Evolutionary conservation across 2,888 invertebrate genomes (phyloP).

Genomic region (Sesia apiformis): DNA sequence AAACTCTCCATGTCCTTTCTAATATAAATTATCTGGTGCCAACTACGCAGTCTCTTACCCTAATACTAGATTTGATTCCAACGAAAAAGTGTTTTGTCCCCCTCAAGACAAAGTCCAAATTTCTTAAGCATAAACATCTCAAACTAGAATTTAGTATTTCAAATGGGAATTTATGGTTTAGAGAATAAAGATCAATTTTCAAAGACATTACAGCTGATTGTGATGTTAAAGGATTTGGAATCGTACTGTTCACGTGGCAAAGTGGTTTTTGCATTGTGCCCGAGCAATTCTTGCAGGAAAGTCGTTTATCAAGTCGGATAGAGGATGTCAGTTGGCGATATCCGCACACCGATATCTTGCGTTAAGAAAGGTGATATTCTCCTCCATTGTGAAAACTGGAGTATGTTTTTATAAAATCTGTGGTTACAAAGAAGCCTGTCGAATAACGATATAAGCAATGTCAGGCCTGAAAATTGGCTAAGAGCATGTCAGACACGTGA

Average conservation of each 20-base stretch:
- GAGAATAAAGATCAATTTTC: constrained; percentile 5
- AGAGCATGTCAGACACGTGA: too few relatives aligned
- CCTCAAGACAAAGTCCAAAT: constrained; percentile 1
- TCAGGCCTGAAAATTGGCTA: too few relatives aligned
- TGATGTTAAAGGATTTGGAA: not conserved
- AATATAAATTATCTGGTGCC: constrained; percentile 52
- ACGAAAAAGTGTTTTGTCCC: not conserved
- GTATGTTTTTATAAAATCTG: not conserved
- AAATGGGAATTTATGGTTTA: constrained; percentile 2
- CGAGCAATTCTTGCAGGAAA: constrained; percentile 8
- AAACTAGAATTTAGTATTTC: not conserved
- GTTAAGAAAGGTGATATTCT: constrained; percentile 27
- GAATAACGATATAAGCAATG: not conserved
- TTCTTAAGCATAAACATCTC: not conserved
- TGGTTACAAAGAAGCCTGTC: not conserved
- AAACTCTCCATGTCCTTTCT: constrained; percentile 11
- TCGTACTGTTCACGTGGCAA: constrained; percentile 1
- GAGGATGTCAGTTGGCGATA: constrained; percentile 37
- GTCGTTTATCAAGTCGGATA: constrained; percentile 52
- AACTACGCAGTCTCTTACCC: constrained; percentile 28
- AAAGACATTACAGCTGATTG: not conserved
- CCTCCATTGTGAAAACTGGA: not conserved
- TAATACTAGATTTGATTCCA: constrained; percentile 5
- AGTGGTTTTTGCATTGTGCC: constrained; percentile 10
- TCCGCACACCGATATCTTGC: constrained; percentile 29